Evolutionary conservation across 2,113 vertebrate genomes (phyloP), one percentile per base, ranked within the genome.

Genomic region (Parus major): DNA sequence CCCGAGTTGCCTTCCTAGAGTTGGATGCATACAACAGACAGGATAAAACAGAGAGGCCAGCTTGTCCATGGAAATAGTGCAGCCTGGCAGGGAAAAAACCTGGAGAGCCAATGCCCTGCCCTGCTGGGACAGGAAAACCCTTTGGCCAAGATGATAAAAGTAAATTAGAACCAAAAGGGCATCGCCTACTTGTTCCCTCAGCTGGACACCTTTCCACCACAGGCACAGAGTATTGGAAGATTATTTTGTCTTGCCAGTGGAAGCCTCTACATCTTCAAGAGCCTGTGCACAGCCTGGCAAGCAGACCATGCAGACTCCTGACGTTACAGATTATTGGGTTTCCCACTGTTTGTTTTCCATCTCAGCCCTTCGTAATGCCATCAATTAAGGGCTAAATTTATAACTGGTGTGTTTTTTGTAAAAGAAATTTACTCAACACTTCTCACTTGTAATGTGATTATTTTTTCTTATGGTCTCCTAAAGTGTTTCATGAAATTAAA

Each of bases 341-440:
- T 92, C 92, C 86, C 81, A 77, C 82, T 89, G 94, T 93, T 96
- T 96, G 90, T 92, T 96, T 97, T 93, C 83, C 84, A 89, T 75
- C 92, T 81, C 94, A 86, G 83, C 78, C 88, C 88, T 93, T 68
- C 11, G 3, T 46, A 94, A 87, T 73, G 81, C 65, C 66, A 85
- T 82, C 93, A 96, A 64, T 96, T 96, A 86, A 39, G 44, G 77
- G 78, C 82, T 95, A 86, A 83, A 97, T 95, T 94, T 93, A 86
- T 88, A 94, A 89, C 5, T 36, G 77, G 82, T 33, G 83, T 41
- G 17, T 59, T 93, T 95, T 76, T 90, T 69, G 73, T 69, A 53
- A 75, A 64, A 88, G 82, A 92, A 97, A 92, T 89, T 86, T 66
- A 90, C 82, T 94, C 85, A 60, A 78, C 59, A 31, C 57, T 92